Conservation (phyloP, 2,113 vertebrate species). For the Grammomys surdaster region DNA sequence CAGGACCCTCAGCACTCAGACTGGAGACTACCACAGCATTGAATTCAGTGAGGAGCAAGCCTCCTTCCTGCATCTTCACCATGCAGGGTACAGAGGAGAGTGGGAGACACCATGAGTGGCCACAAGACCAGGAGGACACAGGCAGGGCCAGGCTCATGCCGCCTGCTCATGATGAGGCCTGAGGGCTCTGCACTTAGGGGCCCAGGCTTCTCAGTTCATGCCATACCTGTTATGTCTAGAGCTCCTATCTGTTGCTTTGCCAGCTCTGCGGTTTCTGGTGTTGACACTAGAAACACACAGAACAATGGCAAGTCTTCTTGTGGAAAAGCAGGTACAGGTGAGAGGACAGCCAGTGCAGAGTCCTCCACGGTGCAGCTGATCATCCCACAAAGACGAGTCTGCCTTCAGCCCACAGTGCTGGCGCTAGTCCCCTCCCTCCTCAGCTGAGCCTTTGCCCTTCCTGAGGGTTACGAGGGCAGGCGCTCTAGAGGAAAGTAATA, state of each 20-base stretch:
- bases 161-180: neutral
- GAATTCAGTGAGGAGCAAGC: neutral
- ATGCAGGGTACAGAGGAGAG: too few species aligned
- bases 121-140: accelerated
- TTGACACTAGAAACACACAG: neutral
- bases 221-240: neutral
- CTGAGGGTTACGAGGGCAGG: neutral
- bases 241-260: neutral
- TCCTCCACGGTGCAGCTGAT: neutral
- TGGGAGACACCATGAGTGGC: neutral
- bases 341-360: neutral
- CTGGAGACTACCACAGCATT: neutral
- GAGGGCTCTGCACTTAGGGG: accelerated
- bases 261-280: neutral
- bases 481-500: neutral
- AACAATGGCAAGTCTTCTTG: neutral
- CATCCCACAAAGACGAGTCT: neutral
- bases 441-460: neutral
- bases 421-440: neutral
- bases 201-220: neutral
- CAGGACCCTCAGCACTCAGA: too few species aligned
- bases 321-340: neutral
- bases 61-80: accelerated
- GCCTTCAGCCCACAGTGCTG: neutral
- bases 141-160: accelerated